Base-by-base conservation (phyloP, 2,888 invertebrate species). In the Cancer borealis region DNA sequence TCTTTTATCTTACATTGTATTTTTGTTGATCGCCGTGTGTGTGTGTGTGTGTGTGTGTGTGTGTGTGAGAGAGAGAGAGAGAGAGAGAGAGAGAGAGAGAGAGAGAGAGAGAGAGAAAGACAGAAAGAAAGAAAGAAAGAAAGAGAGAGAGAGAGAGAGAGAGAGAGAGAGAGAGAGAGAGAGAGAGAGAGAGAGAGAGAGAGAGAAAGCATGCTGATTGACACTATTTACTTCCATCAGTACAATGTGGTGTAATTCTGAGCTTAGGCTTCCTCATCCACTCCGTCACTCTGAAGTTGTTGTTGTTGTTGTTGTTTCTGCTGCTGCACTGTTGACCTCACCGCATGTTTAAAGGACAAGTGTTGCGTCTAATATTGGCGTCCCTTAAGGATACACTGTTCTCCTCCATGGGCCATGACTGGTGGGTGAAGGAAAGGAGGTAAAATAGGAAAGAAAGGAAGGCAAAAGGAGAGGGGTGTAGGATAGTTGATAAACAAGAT, bases 71-170 rank as follows among this genome's bases (percentile, higher is more conserved):
- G 66, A 73, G 66, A 73, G 66, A 73, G 66, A 73, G 66, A 73
- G 66, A 73, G 66, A 73, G 73, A 73, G 73, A 73, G 73, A 73
- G 73, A 73, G 73, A 73, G 73, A 73, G 26, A 26, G 73, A 73
- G 73, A 26, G 73, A 26, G 73, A 26, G 73, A 26, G 26, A 26
- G 73, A 26, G 73, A 26, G 26, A 26, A 10, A 10, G 73, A n/a
- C n/a, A n/a, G 73, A n/a, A 8, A 26, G 73, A 26, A n/a, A 26
- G 26, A 26, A n/a, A 66, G 66, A 66, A n/a, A n/a, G 54, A 54
- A 14, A 54, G 60, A 17, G 60, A 5, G 73, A 5, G 73, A n/a
- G 73, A 73, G 73, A 73, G 73, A 73, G 73, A 73, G 73, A 73
- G 73, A 73, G 73, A 73, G 26, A 26, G 73, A 73, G 73, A 26